phyloP scores from a whole-genome alignment of 1,140 invertebrate species.

The Hyphantria cunea region DNA sequence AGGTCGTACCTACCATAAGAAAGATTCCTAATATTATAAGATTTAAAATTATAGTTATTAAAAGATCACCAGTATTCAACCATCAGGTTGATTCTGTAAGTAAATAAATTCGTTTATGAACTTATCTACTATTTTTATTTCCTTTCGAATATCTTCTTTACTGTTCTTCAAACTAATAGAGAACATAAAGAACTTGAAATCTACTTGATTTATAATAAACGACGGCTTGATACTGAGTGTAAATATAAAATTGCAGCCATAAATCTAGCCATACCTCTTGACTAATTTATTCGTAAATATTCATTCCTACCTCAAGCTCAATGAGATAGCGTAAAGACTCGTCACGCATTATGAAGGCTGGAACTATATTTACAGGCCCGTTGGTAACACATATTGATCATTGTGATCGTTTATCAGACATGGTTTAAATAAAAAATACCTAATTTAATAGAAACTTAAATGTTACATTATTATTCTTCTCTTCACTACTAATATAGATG shows the following conservation, averaged over 20 bases:
- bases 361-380: too few relatives aligned
- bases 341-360: neutral
- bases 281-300: conserved; percentile 26
- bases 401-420: neutral
- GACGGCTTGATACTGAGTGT: conserved; percentile 9
- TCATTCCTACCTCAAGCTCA: conserved; percentile 17
- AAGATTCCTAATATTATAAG: conserved; percentile 78
- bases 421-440: neutral
- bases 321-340: conserved; percentile 10
- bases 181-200: neutral
- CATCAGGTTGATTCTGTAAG: conserved; percentile 57
- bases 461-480: too few relatives aligned
- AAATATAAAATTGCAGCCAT: conserved; percentile 17
- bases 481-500: too few relatives aligned
- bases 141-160: neutral
- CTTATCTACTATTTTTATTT: conserved; percentile 6
- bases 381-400: neutral
- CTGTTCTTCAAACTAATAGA: neutral
- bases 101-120: conserved; percentile 43
- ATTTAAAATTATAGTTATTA: conserved; percentile 52
- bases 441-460: too few relatives aligned
- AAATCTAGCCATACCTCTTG: conserved; percentile 10
- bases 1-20: conserved; percentile 71
- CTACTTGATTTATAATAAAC: neutral
- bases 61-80: conserved; percentile 52